Evolutionary conservation across 2,113 vertebrate genomes (phyloP).

Genomic region (Scalopus aquaticus): DNA sequence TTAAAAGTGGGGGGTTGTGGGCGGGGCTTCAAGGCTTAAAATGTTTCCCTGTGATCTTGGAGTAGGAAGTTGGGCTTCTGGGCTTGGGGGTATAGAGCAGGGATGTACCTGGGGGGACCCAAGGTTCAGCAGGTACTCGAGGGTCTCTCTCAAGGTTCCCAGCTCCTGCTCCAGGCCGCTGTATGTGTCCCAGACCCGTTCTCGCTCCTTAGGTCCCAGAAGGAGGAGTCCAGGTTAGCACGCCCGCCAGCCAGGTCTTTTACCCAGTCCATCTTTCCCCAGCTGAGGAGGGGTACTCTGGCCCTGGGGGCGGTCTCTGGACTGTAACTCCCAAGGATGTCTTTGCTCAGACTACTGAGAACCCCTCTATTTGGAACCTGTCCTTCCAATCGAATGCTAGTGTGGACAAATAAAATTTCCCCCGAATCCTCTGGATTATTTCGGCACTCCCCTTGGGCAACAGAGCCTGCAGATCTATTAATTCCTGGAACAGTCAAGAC

Average conservation of each 20-base stretch:
- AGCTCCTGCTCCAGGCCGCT: constrained; percentile 91
- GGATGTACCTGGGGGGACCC: constrained; percentile 88
- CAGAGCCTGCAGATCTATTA: not conserved
- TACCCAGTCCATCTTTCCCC: too few species aligned
- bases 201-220: constrained; percentile 86
- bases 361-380: not conserved
- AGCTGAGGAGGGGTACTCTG: not conserved
- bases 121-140: constrained; percentile 90
- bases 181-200: constrained; percentile 90
- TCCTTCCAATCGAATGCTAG: not conserved
- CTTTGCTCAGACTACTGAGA: not conserved
- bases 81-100: not conserved
- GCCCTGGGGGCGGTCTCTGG: not conserved
- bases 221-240: constrained; percentile 14
- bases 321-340: not conserved
- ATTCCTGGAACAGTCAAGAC: not conserved
- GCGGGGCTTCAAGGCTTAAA: not conserved
- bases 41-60: not conserved
- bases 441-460: not conserved
- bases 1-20: not conserved
- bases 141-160: constrained; percentile 88
- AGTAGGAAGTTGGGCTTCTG: not conserved
- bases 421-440: not conserved
- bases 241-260: not conserved
- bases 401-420: not conserved